Evolutionary conservation across 2,888 invertebrate species (phyloP).

Genomic region (Apomyelois bistriatella): DNA sequence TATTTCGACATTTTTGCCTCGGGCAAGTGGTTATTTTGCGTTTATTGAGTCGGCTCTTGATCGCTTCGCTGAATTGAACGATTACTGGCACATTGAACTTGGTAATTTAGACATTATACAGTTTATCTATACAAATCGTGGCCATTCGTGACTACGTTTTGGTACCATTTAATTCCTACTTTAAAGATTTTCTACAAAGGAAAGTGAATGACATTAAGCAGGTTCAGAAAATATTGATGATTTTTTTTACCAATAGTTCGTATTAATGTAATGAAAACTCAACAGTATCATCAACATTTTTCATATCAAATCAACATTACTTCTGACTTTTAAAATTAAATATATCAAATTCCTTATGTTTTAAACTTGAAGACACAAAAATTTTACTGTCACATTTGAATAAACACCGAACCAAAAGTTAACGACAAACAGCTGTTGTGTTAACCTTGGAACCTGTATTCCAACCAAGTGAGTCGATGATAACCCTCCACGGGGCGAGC

Average conservation of each 20-base stretch:
- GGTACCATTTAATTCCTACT: no score
- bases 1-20: conserved; percentile 65
- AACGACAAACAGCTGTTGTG: conserved; percentile 42
- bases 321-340: no score
- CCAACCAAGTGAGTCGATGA: conserved; percentile 31
- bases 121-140: conserved; percentile 24
- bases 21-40: conserved; percentile 60
- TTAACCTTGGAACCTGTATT: conserved; percentile 57
- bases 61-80: conserved; percentile 54
- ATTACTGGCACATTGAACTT: conserved; percentile 67
- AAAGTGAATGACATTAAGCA: no score
- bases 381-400: background rate
- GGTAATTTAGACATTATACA: conserved; percentile 32
- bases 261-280: no score
- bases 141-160: background rate
- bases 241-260: no score
- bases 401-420: conserved; percentile 13
- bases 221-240: no score
- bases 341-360: no score
- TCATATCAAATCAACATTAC: no score
- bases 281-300: no score
- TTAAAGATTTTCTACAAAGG: no score
- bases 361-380: no score
- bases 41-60: conserved; percentile 60
- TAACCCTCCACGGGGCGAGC: conserved; percentile 49